Conservation (phyloP, 2,113 vertebrate genomes). For the Gadus macrocephalus region DNA sequence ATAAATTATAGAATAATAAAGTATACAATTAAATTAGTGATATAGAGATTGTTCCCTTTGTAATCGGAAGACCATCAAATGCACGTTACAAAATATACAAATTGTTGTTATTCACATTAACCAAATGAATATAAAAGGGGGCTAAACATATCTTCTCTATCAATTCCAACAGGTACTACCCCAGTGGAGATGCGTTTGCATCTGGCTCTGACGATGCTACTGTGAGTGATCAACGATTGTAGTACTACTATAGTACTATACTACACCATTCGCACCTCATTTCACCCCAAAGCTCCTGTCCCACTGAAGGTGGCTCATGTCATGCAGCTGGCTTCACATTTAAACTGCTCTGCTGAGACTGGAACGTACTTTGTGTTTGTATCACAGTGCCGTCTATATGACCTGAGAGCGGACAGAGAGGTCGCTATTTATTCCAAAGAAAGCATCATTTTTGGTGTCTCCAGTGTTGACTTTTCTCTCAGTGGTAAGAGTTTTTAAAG, state of each 20-base stretch:
- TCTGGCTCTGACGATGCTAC: slow-evolving; percentile 97
- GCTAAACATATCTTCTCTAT: slow-evolving; percentile 2
- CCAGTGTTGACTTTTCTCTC: slow-evolving; percentile 98
- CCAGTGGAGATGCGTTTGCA: slow-evolving; percentile 98
- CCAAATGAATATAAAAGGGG: not conserved
- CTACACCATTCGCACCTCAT: no score
- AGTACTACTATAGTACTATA: not conserved
- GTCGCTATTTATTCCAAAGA: slow-evolving; percentile 98
- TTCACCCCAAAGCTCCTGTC: not conserved
- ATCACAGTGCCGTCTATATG: slow-evolving; percentile 91
- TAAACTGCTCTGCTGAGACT: not conserved
- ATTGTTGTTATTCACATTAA: not conserved
- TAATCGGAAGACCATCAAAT: not conserved
- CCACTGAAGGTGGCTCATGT: not conserved
- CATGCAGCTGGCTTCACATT: not conserved
- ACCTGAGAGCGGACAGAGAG: slow-evolving; percentile 96
- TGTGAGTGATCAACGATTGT: slow-evolving; percentile 70
- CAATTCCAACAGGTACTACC: slow-evolving; percentile 84
- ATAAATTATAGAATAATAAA: no score
- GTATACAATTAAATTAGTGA: no score
- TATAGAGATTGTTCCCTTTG: no score
- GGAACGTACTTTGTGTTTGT: slow-evolving; percentile 27
- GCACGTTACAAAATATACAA: not conserved
- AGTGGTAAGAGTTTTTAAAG: slow-evolving; percentile 77
- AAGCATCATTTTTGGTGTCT: slow-evolving; percentile 97